Base-by-base conservation (phyloP, 2,888 invertebrate genomes). In the Chrysomela aeneicollis region DNA sequence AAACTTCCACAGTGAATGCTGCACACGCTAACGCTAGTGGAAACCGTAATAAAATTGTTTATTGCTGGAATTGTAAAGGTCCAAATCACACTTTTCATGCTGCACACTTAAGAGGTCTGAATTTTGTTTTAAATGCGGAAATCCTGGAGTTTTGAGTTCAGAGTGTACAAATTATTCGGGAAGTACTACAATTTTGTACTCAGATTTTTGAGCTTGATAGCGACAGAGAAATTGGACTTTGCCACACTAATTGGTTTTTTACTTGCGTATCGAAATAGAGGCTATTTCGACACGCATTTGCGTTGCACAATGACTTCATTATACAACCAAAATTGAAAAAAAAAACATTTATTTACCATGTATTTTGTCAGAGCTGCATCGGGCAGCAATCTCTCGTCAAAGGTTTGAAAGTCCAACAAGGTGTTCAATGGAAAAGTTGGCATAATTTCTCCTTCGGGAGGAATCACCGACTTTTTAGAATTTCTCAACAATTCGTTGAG, bases 41-140 rank as follows among this genome's bases (percentile, higher is more conserved):
- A n/a, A n/a, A n/a, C n/a, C n/a, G 19, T 18, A 18, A 50, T 10
- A 12, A 6, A 26, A 26, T 4, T 15, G n/a, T 52, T 17, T 10
- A 10, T 26, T 62, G 59, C 37, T 64, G 47, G 26, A 60, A 64
- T 49, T 64, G 61, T 35, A 18, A 49, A 15, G n/a, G 46, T n/a
- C 30, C 37, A 10, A 58, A 53, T 47, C 64, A 61, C 49, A 30
- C 26, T 6, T 58, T 46, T 15, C 30, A 46, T 21, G 10, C 32
- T 50, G 55, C 30, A 42, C 22, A n/a, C 22, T 26, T 15, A 52
- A 52, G 26, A 19, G 46, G 1, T n/a, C 1, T 10, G 49, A 51
- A 22, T 57, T 61, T 52, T 64, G 64, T 49, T 64, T 52, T 15
- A 32, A 46, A 47, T 64, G 64, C 17, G 47, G 61, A 2, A 49